Conservation (phyloP, 2,113 vertebrate genomes). For the Bos taurus region ARS-UCD2.0 NC_037328.1:77286001-77286500, state of each 20-base stretch:
- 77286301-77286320: background rate
- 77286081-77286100: background rate
- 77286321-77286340: background rate
- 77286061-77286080: background rate
- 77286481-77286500: background rate
- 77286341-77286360: background rate
- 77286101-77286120: background rate
- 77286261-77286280: background rate
- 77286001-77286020: constrained; percentile 37
- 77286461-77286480: background rate
- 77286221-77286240: background rate
- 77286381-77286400: background rate
- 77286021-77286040: background rate
- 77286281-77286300: background rate
- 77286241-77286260: background rate
- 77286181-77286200: background rate
- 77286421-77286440: background rate
- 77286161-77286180: background rate
- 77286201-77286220: background rate
- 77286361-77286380: background rate
- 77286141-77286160: background rate
- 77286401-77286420: background rate
- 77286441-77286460: background rate
- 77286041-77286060: background rate
- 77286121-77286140: background rate